These are phyloP conservation scores for Acronicta psi DNA, from an alignment of 2,888 invertebrate species.

Conservation along the genomic window DNA sequence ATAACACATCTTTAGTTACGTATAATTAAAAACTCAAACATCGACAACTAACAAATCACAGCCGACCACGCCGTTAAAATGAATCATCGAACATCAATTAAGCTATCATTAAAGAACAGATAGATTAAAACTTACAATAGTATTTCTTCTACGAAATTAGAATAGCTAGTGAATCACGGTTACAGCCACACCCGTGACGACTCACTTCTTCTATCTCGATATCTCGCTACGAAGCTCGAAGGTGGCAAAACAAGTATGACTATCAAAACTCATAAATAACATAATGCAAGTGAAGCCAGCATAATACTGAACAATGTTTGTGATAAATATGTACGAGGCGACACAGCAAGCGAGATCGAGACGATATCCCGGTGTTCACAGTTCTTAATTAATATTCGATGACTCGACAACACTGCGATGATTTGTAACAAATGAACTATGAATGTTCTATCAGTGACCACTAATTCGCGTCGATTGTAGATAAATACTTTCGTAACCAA, in stretches of 20 bases:
- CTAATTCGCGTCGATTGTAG: conserved; percentile 76
- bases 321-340: conserved; percentile 70
- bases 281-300: conserved; percentile 68
- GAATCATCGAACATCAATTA: conserved; percentile 83
- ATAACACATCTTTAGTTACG: conserved; percentile 84
- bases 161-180: conserved; percentile 77
- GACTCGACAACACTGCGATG: conserved; percentile 71
- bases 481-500: conserved; percentile 31
- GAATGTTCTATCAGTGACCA: conserved; percentile 53
- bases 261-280: conserved; percentile 73
- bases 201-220: conserved; percentile 80
- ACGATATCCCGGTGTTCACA: conserved; percentile 64
- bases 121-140: conserved; percentile 76
- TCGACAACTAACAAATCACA: conserved; percentile 85
- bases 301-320: conserved; percentile 77
- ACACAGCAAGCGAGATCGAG: conserved; percentile 62
- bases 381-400: conserved; percentile 85
- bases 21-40: conserved; percentile 87
- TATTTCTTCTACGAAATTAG: conserved; percentile 75
- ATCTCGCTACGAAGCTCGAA: conserved; percentile 76
- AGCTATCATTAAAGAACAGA: conserved; percentile 77
- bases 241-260: conserved; percentile 78
- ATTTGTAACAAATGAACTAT: conserved; percentile 61
- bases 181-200: conserved; percentile 81
- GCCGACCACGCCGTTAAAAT: conserved; percentile 69